A percentile compares a stretch with the other conserved stretches of the same genome.
These are phyloP conservation scores for Grammomys surdaster DNA, from an alignment of 2,113 vertebrate genomes.

Conservation along the genomic window DNA sequence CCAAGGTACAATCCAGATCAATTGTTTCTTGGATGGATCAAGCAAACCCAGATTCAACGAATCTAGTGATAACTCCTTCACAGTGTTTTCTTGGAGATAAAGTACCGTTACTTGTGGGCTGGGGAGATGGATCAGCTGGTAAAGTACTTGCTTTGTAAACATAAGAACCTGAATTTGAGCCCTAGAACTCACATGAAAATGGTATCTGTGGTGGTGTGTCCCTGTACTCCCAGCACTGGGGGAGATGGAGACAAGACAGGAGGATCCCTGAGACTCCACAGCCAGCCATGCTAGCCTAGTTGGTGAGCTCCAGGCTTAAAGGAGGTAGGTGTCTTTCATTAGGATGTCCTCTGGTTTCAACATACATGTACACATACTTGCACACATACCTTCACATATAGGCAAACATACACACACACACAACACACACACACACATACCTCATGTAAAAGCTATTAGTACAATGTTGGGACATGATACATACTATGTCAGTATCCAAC, in stretches of 20 bases:
- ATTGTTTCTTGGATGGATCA: background rate
- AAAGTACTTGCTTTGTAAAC: background rate
- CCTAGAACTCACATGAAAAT: background rate
- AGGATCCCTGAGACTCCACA: background rate
- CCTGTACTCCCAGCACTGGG: background rate
- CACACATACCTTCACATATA: background rate
- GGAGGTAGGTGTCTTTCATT: background rate
- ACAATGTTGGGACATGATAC: background rate
- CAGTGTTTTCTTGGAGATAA: background rate
- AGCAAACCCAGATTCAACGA: background rate
- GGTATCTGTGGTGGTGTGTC: background rate
- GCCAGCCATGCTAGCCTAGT: background rate
- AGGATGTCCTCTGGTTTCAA: background rate
- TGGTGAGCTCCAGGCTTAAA: background rate
- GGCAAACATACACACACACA: background rate
- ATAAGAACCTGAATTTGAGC: background rate
- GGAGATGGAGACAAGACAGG: background rate
- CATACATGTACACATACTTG: background rate
- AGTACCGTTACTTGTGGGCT: background rate
- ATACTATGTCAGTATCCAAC: background rate
- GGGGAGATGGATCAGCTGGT: background rate
- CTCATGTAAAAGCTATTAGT: background rate
- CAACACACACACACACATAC: background rate
- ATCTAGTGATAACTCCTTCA: background rate
- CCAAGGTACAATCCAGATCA: background rate